Conservation (phyloP, 2,888 invertebrate genomes). For the Laothoe populi region DNA sequence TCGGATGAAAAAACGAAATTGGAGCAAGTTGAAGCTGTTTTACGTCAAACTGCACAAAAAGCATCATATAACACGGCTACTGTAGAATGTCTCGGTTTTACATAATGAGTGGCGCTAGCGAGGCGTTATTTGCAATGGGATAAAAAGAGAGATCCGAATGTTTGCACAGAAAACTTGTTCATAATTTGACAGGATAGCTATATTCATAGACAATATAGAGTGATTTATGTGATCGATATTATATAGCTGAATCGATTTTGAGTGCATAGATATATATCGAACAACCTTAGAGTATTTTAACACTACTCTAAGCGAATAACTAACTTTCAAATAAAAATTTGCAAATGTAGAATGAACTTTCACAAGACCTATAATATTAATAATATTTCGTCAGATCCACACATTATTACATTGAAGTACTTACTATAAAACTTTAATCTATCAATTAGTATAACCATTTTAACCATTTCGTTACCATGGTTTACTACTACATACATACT, state of each 20-base stretch:
- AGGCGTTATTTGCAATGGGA: slow-evolving; percentile 23
- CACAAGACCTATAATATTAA: too few species aligned
- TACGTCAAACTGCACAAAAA: slow-evolving; percentile 77
- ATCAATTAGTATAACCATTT: too few species aligned
- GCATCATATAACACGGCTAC: slow-evolving; percentile 60
- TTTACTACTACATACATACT: too few species aligned
- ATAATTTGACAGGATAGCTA: slow-evolving; percentile 35
- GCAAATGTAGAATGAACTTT: too few species aligned
- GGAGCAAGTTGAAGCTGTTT: slow-evolving; percentile 74
- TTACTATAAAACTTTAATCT: too few species aligned
- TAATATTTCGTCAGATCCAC: too few species aligned
- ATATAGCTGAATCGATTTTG: slow-evolving; percentile 25
- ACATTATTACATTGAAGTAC: too few species aligned
- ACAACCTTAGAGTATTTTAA: background rate
- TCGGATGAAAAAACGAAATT: slow-evolving; percentile 65
- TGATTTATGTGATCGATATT: slow-evolving; percentile 7
- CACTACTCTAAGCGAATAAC: too few species aligned
- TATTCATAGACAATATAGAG: slow-evolving; percentile 52
- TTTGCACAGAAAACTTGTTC: slow-evolving; percentile 34
- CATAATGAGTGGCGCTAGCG: slow-evolving; percentile 41
- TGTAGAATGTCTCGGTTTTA: slow-evolving; percentile 33
- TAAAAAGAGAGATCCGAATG: slow-evolving; percentile 52
- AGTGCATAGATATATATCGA: background rate
- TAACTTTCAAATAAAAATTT: too few species aligned
- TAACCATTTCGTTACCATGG: too few species aligned